Conservation (phyloP, 2,797 vertebrate species). For the Vireo griseus region DNA sequence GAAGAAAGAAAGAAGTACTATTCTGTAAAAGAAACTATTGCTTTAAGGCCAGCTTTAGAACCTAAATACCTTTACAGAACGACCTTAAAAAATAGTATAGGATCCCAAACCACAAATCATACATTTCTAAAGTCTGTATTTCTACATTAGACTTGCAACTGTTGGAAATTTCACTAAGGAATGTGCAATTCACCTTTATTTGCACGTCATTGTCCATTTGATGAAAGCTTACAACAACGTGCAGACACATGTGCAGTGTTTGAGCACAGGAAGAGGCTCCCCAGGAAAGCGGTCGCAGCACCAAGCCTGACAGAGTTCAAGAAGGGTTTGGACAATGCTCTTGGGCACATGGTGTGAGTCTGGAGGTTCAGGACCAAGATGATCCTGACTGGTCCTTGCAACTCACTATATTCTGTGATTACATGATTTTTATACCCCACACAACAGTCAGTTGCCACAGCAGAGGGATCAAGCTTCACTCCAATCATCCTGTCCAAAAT, state of each 20-base stretch:
- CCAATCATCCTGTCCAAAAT: not conserved
- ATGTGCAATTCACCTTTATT: not conserved
- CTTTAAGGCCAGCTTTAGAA: not conserved
- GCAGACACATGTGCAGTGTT: not conserved
- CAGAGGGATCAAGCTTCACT: not conserved
- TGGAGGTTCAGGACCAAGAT: not conserved
- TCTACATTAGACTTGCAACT: not conserved
- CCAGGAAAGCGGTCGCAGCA: not conserved
- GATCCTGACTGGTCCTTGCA: not conserved
- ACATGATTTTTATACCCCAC: not conserved
- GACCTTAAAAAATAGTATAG: not conserved
- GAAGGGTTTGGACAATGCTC: not conserved
- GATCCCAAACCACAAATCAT: not conserved
- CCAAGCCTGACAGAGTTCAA: not conserved
- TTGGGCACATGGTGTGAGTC: not conserved
- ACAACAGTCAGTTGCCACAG: not conserved
- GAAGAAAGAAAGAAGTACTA: not conserved
- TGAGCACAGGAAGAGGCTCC: not conserved
- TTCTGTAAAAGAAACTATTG: not conserved
- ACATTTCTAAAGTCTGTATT: not conserved
- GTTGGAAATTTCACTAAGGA: not conserved
- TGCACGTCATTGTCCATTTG: not conserved
- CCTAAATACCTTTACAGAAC: not conserved
- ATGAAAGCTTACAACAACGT: not conserved
- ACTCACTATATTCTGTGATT: not conserved